phyloP scores from a whole-genome alignment of 2,113 vertebrate species.

The Nipponia nippon region DNA sequence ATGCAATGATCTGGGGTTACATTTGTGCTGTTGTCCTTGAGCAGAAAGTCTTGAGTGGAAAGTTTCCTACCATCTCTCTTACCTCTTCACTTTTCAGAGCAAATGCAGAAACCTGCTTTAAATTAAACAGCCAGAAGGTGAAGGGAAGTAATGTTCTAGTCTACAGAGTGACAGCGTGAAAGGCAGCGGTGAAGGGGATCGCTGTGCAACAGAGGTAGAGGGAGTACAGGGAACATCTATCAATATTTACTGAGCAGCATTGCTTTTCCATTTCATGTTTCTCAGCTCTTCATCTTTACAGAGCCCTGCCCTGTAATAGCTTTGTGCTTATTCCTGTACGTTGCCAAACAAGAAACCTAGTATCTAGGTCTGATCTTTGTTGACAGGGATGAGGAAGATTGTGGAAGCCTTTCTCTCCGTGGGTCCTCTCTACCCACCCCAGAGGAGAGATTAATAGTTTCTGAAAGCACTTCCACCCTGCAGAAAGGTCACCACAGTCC shows the following conservation, averaged over 20 bases:
- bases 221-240: conserved; percentile 20
- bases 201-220: neutral
- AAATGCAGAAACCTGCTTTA: conserved; percentile 18
- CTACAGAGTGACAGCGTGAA: neutral
- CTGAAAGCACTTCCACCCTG: conserved; percentile 45
- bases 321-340: conserved; percentile 4
- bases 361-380: conserved; percentile 16
- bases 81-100: neutral
- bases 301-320: conserved; percentile 11
- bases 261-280: conserved; percentile 31
- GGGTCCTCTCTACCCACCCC: neutral
- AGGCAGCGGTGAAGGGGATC: neutral
- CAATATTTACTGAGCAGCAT: conserved; percentile 54
- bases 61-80: neutral
- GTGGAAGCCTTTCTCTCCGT: conserved; percentile 15
- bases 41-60: conserved; percentile 4
- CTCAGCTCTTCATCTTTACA: conserved; percentile 11
- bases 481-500: conserved; percentile 41
- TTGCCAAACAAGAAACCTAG: neutral
- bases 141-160: neutral
- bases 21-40: neutral
- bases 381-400: conserved; percentile 30
- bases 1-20: neutral
- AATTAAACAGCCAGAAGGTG: conserved; percentile 17
- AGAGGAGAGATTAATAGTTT: conserved; percentile 27